These are phyloP conservation scores for Clinocottus analis DNA, from an alignment of 2,113 vertebrate genomes.

Conservation along the genomic window DNA sequence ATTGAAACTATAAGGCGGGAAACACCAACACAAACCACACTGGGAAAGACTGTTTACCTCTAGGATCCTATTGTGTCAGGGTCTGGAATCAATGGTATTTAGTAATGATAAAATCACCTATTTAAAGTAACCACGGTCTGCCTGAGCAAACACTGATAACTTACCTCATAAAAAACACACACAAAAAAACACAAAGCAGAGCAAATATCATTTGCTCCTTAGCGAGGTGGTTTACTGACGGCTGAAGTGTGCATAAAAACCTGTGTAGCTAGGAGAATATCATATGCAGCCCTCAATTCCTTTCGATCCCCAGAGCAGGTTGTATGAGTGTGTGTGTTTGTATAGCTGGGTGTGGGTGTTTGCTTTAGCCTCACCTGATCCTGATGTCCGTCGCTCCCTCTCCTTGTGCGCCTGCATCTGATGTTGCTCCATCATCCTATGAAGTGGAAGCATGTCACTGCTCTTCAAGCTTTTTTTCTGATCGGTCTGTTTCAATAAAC, in stretches of 20 bases:
- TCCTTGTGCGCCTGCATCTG: constrained; percentile 91
- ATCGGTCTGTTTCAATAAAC: not conserved
- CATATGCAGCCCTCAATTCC: constrained; percentile 13
- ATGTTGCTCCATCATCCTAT: constrained; percentile 96
- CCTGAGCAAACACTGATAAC: constrained; percentile 38
- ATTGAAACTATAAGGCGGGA: constrained; percentile 49
- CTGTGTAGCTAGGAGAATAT: constrained; percentile 31
- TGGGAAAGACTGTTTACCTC: constrained; percentile 35
- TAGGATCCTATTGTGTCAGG: constrained; percentile 20
- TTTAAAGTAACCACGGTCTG: constrained; percentile 45
- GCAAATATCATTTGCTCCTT: constrained; percentile 41
- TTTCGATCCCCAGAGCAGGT: constrained; percentile 16
- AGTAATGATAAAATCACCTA: constrained; percentile 37
- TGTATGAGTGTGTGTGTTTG: constrained; percentile 29
- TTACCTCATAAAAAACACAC: constrained; percentile 1
- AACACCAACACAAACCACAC: constrained; percentile 56
- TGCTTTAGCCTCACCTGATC: constrained; percentile 80
- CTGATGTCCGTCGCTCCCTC: constrained; percentile 93
- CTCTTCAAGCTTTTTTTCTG: not conserved
- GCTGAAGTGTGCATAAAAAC: not conserved
- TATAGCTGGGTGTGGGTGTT: constrained; percentile 50
- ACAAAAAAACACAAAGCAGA: constrained; percentile 2
- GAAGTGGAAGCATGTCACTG: constrained; percentile 43
- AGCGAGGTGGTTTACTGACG: constrained; percentile 10
- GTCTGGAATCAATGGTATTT: constrained; percentile 43